Conservation (phyloP, 2,797 vertebrate species). For the Cephalopachus bancanus region DNA sequence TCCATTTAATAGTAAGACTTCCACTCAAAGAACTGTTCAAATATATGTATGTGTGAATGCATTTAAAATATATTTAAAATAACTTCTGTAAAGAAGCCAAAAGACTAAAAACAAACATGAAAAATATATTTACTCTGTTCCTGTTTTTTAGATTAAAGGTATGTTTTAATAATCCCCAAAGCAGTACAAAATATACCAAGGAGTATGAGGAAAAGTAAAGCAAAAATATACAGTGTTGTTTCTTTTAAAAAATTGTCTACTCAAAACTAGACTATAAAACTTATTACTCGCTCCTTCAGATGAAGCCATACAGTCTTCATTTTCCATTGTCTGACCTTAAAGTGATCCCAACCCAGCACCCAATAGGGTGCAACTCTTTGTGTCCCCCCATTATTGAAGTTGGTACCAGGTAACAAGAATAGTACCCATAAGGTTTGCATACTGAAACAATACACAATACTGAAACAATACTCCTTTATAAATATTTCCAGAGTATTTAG, state of each 20-base stretch:
- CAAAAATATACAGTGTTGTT: neutral
- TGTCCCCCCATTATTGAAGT: neutral
- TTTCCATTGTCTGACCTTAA: neutral
- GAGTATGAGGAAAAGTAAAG: neutral
- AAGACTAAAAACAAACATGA: neutral
- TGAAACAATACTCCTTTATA: neutral
- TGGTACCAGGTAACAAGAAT: neutral
- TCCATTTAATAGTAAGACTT: slow-evolving; percentile 51
- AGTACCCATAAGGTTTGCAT: neutral
- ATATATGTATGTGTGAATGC: neutral
- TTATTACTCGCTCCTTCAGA: neutral
- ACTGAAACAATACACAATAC: neutral
- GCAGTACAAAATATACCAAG: slow-evolving; percentile 1
- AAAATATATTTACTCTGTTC: slow-evolving; percentile 21
- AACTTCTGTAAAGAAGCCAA: neutral
- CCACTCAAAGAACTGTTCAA: slow-evolving; percentile 46
- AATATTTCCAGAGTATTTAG: neutral
- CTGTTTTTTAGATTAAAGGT: neutral
- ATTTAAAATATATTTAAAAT: slow-evolving; percentile 50
- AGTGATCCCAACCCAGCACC: neutral
- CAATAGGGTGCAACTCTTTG: neutral
- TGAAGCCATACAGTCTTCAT: neutral
- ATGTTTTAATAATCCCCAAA: slow-evolving; percentile 31
- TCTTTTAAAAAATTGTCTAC: neutral
- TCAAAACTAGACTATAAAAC: neutral